Conservation (phyloP, 2,797 vertebrate genomes). For the Molossus molossus region DNA sequence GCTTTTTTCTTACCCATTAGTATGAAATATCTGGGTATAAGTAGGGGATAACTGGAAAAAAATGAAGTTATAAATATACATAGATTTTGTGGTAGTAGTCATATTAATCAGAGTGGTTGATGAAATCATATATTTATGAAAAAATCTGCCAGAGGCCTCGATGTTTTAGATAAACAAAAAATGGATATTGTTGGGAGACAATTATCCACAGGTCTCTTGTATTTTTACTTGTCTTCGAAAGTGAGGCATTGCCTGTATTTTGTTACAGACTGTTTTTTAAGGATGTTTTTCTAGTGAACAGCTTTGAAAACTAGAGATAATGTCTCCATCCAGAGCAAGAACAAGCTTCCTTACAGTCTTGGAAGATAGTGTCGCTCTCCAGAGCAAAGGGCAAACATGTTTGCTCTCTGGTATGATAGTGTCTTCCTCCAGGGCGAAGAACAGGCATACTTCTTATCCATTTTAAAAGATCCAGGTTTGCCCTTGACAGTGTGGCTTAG, state of each 20-base stretch:
- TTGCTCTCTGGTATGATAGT: neutral
- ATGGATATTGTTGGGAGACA: neutral
- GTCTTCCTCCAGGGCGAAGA: neutral
- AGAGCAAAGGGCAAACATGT: neutral
- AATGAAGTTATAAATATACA: neutral
- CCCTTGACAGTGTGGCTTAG: neutral
- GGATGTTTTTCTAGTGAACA: neutral
- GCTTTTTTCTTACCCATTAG: neutral
- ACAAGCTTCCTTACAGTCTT: neutral
- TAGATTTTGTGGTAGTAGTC: neutral
- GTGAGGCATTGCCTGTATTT: neutral
- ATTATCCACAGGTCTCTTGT: neutral
- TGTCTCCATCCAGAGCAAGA: neutral
- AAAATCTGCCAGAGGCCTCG: neutral
- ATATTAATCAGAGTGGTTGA: neutral
- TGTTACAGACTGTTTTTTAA: neutral
- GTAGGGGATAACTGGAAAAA: neutral
- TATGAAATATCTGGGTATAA: neutral
- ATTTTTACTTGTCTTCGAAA: neutral
- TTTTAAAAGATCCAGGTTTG: neutral
- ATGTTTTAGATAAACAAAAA: neutral
- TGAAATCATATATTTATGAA: neutral
- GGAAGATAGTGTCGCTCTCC: neutral
- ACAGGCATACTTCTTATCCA: neutral
- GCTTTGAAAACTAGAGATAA: neutral